Evolutionary conservation across 2,113 vertebrate genomes (phyloP).

Genomic region (Oxyruncus cristatus): DNA sequence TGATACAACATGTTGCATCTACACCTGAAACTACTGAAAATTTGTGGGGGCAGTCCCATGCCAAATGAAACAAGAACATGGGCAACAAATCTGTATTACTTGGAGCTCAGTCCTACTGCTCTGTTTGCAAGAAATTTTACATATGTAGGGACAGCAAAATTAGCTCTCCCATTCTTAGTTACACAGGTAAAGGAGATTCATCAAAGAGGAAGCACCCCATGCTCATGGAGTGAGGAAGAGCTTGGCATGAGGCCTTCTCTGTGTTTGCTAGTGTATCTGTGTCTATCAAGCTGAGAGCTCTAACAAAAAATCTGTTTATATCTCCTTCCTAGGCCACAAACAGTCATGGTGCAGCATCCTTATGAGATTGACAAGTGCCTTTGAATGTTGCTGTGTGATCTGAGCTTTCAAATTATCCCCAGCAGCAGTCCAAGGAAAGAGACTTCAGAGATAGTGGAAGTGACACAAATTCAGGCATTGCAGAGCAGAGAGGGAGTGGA

Average conservation of each 20-base stretch:
- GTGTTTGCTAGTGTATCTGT: neutral
- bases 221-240: neutral
- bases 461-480: neutral
- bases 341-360: neutral
- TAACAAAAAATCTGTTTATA: neutral
- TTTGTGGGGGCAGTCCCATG: neutral
- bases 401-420: neutral
- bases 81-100: neutral
- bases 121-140: neutral
- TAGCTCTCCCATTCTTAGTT: neutral
- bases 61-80: neutral
- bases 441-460: neutral
- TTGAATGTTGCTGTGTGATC: neutral
- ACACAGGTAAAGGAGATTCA: neutral
- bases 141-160: neutral
- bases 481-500: neutral
- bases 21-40: neutral
- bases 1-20: neutral
- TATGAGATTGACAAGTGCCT: neutral
- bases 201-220: neutral
- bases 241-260: neutral
- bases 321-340: neutral
- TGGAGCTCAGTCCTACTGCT: neutral
- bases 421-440: neutral
- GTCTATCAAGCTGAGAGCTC: neutral